phyloP scores from a whole-genome alignment of 2,113 vertebrate species.

The Seriola aureovittata region DNA sequence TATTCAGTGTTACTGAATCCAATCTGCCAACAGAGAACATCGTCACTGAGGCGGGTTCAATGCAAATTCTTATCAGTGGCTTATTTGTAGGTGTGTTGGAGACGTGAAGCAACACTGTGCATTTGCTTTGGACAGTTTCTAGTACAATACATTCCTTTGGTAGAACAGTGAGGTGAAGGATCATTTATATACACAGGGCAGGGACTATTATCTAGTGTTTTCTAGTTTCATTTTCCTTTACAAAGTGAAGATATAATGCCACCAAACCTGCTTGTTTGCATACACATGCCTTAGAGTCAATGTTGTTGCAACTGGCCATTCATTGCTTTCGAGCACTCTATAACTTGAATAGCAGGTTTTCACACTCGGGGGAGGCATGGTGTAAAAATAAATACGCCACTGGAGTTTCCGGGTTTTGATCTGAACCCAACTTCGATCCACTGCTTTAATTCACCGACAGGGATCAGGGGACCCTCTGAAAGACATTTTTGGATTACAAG shows the following conservation, averaged over 20 bases:
- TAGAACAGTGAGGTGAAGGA: no score
- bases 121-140: no score
- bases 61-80: no score
- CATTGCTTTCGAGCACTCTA: not conserved
- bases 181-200: no score
- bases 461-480: not conserved
- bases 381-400: not conserved
- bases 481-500: not conserved
- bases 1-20: no score
- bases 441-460: not conserved
- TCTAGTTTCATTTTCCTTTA: not conserved
- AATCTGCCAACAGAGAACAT: no score
- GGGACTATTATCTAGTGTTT: not conserved
- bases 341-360: conserved; percentile 21
- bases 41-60: no score
- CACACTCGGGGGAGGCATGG: not conserved
- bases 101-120: no score
- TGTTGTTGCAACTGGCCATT: not conserved
- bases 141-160: no score
- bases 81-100: no score
- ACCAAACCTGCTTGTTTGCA: conserved; percentile 1
- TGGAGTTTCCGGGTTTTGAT: not conserved
- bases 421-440: not conserved
- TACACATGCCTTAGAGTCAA: fast-evolving
- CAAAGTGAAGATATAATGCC: not conserved